Evolutionary conservation across 2,113 vertebrate species (phyloP).

Genomic region (Gnathonemus echidnorhynchus): DNA sequence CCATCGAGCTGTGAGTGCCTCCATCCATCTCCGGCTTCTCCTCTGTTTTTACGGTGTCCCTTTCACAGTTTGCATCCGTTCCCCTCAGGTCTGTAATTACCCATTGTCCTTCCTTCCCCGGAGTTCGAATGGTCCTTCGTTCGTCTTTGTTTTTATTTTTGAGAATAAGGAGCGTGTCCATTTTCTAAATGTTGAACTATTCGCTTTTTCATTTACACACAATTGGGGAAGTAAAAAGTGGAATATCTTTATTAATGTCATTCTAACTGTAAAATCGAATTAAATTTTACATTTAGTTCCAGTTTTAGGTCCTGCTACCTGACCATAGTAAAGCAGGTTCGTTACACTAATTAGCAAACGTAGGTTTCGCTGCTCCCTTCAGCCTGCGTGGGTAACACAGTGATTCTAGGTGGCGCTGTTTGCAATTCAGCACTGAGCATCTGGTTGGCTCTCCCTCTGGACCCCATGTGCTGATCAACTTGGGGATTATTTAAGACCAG

Average conservation of each 20-base stretch:
- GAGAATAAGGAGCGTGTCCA: background rate
- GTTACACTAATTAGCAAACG: background rate
- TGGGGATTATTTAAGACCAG: background rate
- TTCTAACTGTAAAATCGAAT: background rate
- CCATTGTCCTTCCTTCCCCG: background rate
- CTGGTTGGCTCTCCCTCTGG: background rate
- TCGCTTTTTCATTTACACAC: background rate
- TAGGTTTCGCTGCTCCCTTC: background rate
- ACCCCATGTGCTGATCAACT: background rate
- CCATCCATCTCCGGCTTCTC: background rate
- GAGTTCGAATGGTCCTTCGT: background rate
- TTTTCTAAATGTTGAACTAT: background rate
- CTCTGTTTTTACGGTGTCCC: background rate
- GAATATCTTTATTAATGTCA: background rate
- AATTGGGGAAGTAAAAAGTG: background rate
- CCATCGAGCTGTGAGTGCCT: conserved; percentile 95
- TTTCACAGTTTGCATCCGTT: background rate
- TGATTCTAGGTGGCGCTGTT: background rate
- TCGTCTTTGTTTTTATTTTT: background rate
- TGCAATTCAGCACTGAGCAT: background rate
- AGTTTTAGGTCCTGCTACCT: background rate
- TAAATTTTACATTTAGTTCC: background rate
- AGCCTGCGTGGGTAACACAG: background rate
- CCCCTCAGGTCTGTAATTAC: background rate
- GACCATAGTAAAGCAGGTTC: background rate